Percentiles rank a stretch among this genome's conserved stretches.
Conservation (phyloP, 2,113 vertebrate genomes). For the Actenoides hombroni region DNA sequence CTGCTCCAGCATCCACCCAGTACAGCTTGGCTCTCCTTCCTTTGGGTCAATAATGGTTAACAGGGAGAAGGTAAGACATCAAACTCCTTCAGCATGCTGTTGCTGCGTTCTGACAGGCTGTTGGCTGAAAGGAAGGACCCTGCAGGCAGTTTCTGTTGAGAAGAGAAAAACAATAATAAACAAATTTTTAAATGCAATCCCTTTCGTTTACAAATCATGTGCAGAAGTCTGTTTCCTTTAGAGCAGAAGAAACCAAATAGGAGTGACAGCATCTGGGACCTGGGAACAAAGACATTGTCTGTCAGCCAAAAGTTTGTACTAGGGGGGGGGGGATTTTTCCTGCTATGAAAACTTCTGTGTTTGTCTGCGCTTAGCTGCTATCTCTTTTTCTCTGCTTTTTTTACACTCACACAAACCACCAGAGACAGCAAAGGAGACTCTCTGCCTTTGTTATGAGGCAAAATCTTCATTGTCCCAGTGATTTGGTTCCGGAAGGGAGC, state of each 20-base stretch:
- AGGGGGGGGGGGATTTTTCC: not conserved
- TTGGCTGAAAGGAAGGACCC: not conserved
- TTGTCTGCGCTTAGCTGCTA: not conserved
- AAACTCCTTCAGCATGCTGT: not conserved
- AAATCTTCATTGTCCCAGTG: not conserved
- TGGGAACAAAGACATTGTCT: conserved; percentile 12
- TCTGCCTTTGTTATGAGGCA: not conserved
- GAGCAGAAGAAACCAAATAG: not conserved
- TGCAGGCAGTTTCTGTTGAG: not conserved
- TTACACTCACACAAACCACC: not conserved
- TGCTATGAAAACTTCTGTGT: not conserved
- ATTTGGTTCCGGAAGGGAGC: not conserved
- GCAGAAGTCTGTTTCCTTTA: conserved; percentile 20
- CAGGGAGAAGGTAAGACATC: not conserved
- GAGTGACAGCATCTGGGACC: conserved; percentile 27
- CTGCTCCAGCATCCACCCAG: not conserved
- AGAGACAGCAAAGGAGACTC: not conserved
- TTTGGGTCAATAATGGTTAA: not conserved
- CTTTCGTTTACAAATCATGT: conserved; percentile 5
- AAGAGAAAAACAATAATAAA: not conserved
- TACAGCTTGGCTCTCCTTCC: not conserved
- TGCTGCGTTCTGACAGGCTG: not conserved
- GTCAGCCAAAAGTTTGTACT: conserved; percentile 1
- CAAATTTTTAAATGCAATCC: not conserved
- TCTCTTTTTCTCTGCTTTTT: not conserved